Percentiles rank a stretch among this genome's conserved stretches.
Conservation (phyloP, 1,140 invertebrate genomes). For the Spodoptera litura region DNA sequence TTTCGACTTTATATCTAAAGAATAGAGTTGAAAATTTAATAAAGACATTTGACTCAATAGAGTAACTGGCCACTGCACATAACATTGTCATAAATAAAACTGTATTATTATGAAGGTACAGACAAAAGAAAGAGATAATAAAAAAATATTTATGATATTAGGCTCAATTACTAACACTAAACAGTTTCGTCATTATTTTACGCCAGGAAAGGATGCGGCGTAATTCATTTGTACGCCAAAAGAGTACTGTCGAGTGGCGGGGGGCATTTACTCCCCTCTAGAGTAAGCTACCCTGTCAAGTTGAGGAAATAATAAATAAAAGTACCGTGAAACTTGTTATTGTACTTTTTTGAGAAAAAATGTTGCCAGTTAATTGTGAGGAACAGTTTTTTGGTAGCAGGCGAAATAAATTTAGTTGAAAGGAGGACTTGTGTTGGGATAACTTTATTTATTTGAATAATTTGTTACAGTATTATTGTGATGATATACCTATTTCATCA, state of each 20-base stretch:
- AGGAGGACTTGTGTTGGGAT: too few species aligned
- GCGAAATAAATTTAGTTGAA: background rate
- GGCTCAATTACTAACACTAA: background rate
- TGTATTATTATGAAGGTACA: too few species aligned
- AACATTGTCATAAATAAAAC: too few species aligned
- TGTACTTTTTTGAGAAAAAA: constrained; percentile 24
- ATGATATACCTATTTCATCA: too few species aligned
- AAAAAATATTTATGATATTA: too few species aligned
- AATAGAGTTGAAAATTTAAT: too few species aligned
- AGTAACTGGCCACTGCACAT: too few species aligned
- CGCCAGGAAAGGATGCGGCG: constrained; percentile 13
- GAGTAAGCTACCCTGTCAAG: constrained; percentile 27
- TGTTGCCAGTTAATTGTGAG: constrained; percentile 24
- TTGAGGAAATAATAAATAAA: constrained; percentile 45
- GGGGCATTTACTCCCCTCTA: constrained; percentile 25
- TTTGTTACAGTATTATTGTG: too few species aligned
- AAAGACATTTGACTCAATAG: too few species aligned
- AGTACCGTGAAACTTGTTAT: constrained; percentile 40
- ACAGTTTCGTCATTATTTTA: constrained; percentile 29
- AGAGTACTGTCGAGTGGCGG: constrained; percentile 14
- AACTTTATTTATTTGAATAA: too few species aligned
- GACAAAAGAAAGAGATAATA: too few species aligned
- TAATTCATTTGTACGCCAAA: constrained; percentile 33
- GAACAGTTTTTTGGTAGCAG: background rate
- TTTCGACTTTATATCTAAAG: too few species aligned